A percentile compares a stretch with the other conserved stretches of the same genome.
Conservation (phyloP, 2,888 invertebrate species). For the Pegoplata infirma region DNA sequence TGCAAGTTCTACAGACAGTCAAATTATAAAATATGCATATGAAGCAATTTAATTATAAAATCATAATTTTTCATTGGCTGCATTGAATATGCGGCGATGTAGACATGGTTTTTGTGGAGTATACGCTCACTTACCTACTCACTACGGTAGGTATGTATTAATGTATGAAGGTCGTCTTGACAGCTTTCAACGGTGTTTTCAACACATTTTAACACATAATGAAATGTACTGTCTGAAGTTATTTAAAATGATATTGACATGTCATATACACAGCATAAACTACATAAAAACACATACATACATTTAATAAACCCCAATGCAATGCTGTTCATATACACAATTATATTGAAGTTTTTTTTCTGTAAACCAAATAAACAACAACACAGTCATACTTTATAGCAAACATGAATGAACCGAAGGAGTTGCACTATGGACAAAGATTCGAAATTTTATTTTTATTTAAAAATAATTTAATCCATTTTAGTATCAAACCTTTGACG, state of each 20-base stretch:
- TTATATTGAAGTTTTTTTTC: not conserved
- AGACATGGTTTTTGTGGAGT: not conserved
- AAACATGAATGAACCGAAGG: not conserved
- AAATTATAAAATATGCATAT: slow-evolving; percentile 32
- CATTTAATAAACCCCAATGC: slow-evolving; percentile 12
- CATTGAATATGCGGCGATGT: not conserved
- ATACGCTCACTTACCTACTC: not conserved
- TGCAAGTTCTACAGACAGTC: not conserved
- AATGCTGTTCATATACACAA: not conserved
- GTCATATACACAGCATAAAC: too few species aligned
- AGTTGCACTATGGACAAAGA: not conserved
- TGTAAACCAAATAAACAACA: not conserved
- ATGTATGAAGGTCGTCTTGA: slow-evolving; percentile 51
- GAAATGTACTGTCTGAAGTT: slow-evolving; percentile 48
- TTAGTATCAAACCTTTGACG: too few species aligned
- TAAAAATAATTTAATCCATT: too few species aligned
- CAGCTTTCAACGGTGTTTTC: slow-evolving; percentile 54
- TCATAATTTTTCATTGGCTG: slow-evolving; percentile 6
- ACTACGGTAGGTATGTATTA: not conserved
- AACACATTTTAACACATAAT: slow-evolving; percentile 49
- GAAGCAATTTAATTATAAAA: slow-evolving; percentile 41
- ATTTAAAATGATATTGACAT: slow-evolving; percentile 57
- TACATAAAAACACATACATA: too few species aligned
- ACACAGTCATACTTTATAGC: not conserved
- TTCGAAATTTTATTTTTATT: too few species aligned